A percentile compares a stretch with the other conserved stretches of the same genome.
phyloP scores from a whole-genome alignment of 2,888 invertebrate genomes.

The Adelognathus sp. region DNA sequence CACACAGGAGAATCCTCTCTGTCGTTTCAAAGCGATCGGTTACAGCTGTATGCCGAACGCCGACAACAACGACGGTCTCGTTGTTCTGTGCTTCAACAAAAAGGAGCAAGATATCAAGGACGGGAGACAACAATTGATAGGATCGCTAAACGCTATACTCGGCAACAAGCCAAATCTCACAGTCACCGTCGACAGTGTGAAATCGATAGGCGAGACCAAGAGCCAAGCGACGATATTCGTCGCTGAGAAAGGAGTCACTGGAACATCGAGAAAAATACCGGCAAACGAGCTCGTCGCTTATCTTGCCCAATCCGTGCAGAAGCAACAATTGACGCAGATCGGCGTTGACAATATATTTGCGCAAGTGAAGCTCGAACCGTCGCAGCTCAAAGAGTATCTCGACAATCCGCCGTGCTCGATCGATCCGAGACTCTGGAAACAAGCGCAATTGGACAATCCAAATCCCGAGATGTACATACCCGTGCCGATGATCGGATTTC shows the following conservation, averaged over 20 bases:
- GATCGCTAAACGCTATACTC: conserved; percentile 87
- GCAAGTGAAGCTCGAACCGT: conserved; percentile 89
- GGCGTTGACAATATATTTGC: conserved; percentile 88
- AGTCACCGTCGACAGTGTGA: conserved; percentile 89
- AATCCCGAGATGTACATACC: conserved; percentile 95
- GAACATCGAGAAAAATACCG: conserved; percentile 86
- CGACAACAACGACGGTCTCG: conserved; percentile 95
- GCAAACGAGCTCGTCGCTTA: conserved; percentile 88
- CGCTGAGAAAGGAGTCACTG: conserved; percentile 86
- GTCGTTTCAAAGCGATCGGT: conserved; percentile 96
- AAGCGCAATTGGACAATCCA: conserved; percentile 97
- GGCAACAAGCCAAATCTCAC: conserved; percentile 93
- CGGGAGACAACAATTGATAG: conserved; percentile 81
- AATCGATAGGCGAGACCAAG: conserved; percentile 90
- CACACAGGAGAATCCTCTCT: conserved; percentile 94
- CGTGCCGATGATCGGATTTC: conserved; percentile 96
- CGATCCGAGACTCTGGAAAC: conserved; percentile 96
- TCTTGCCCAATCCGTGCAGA: conserved; percentile 87
- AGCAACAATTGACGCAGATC: conserved; percentile 88
- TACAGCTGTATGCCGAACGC: conserved; percentile 94
- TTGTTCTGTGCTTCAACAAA: conserved; percentile 92
- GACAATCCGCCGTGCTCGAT: conserved; percentile 96
- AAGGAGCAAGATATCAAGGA: conserved; percentile 89
- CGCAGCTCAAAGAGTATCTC: conserved; percentile 92
- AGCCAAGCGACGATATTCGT: conserved; percentile 89